Percentiles rank a stretch among this genome's conserved stretches.
Evolutionary conservation across 1,140 invertebrate species (phyloP).

Genomic region (Bombyx mandarina): DNA sequence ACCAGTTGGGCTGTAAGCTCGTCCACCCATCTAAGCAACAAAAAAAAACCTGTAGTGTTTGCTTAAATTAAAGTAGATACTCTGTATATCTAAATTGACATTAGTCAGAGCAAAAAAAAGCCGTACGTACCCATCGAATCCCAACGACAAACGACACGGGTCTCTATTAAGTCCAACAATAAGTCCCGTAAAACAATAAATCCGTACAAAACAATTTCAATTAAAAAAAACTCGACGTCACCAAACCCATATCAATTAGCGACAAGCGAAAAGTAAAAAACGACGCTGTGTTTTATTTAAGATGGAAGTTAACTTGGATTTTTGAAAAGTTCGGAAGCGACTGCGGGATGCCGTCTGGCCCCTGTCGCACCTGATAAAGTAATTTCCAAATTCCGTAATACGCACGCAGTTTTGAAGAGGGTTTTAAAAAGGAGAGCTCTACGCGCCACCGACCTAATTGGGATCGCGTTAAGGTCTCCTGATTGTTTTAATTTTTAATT

Average conservation of each 20-base stretch:
- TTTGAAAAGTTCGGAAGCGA: slow-evolving; percentile 63
- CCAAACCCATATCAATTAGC: slow-evolving; percentile 53
- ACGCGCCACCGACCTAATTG: slow-evolving; percentile 42
- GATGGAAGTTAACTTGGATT: slow-evolving; percentile 59
- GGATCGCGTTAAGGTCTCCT: slow-evolving; percentile 37
- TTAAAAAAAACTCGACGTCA: too few species aligned
- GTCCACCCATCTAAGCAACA: too few species aligned
- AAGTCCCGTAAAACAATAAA: too few species aligned
- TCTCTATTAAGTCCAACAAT: too few species aligned
- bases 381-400: slow-evolving; percentile 63
- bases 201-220: too few species aligned
- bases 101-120: too few species aligned
- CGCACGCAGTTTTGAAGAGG: slow-evolving; percentile 52
- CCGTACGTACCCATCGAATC: too few species aligned
- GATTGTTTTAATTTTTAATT: slow-evolving; percentile 43
- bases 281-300: slow-evolving; percentile 52
- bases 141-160: too few species aligned
- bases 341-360: slow-evolving; percentile 33
- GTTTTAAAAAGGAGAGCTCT: slow-evolving; percentile 54
- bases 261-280: slow-evolving; percentile 40
- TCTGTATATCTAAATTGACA: too few species aligned
- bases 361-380: slow-evolving; percentile 51
- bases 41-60: too few species aligned
- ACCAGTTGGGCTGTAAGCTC: too few species aligned
- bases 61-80: too few species aligned